These are phyloP conservation scores for Ditylenchus dipsaci DNA, from an alignment of 1,140 invertebrate species.

Conservation along the genomic window DNA sequence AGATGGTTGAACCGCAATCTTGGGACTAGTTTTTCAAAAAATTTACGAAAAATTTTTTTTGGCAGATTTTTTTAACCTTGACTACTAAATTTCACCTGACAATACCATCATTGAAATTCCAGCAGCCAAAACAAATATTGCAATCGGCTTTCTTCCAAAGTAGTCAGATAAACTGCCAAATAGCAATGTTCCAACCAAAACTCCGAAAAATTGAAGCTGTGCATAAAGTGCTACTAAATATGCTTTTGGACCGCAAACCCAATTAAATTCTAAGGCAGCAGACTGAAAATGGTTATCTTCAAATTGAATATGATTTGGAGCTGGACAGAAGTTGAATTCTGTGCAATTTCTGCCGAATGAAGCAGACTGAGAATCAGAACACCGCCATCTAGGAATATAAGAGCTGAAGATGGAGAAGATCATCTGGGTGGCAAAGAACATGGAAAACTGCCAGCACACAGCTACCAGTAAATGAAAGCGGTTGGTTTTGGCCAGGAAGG, in stretches of 20 bases:
- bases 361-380: neutral
- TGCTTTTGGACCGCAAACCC: conserved; percentile 46
- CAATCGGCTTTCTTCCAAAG: conserved; percentile 48
- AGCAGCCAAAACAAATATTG: conserved; percentile 31
- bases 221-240: conserved; percentile 35
- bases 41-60: too few relatives aligned
- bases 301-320: conserved; percentile 31
- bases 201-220: conserved; percentile 43
- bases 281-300: conserved; percentile 48
- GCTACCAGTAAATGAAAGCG: conserved; percentile 52
- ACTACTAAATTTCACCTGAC: neutral
- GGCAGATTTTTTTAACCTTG: too few relatives aligned
- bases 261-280: conserved; percentile 46
- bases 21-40: too few relatives aligned
- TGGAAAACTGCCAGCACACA: conserved; percentile 54
- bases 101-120: conserved; percentile 24
- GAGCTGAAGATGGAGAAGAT: conserved; percentile 56
- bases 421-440: conserved; percentile 54
- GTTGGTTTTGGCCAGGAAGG: conserved; percentile 14
- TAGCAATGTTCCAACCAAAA: conserved; percentile 46
- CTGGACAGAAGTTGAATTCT: conserved; percentile 13
- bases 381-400: conserved; percentile 54
- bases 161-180: conserved; percentile 46
- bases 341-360: conserved; percentile 41
- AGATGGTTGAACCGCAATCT: too few relatives aligned